phyloP scores from a whole-genome alignment of 2,888 invertebrate species.

The Abrostola triplasia region DNA sequence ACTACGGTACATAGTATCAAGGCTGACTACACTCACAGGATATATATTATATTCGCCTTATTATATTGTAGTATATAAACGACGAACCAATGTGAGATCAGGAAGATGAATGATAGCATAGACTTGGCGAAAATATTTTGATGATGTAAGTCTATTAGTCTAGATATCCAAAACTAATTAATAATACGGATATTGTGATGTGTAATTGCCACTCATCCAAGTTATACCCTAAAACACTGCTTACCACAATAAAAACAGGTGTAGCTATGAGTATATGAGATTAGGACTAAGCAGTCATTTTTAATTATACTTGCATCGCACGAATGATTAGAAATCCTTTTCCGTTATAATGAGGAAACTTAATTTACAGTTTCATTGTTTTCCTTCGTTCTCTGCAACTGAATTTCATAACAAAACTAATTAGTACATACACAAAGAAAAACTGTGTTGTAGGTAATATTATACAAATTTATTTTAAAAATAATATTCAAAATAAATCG shows the following conservation, averaged over 20 bases:
- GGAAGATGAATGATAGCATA: too few species aligned
- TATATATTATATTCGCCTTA: background rate
- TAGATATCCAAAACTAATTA: too few species aligned
- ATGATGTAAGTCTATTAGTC: too few species aligned
- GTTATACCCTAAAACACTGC: too few species aligned
- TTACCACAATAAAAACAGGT: background rate
- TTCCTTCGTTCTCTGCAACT: constrained; percentile 59
- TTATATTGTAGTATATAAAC: background rate
- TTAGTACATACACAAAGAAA: too few species aligned
- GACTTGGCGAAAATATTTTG: too few species aligned
- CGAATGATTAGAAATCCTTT: constrained; percentile 68
- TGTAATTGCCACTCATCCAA: too few species aligned
- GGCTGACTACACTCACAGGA: background rate
- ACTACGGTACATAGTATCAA: background rate
- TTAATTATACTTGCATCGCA: constrained; percentile 23
- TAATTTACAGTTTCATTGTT: constrained; percentile 65
- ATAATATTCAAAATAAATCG: too few species aligned
- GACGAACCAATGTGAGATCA: background rate
- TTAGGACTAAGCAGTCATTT: constrained; percentile 1
- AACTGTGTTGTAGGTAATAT: too few species aligned
- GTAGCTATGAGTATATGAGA: background rate
- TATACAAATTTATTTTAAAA: too few species aligned
- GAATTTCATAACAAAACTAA: constrained; percentile 38
- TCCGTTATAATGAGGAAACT: constrained; percentile 68
- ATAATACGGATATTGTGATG: too few species aligned